Base-by-base conservation (phyloP, 2,113 vertebrate genomes). In the Chauna torquata region DNA sequence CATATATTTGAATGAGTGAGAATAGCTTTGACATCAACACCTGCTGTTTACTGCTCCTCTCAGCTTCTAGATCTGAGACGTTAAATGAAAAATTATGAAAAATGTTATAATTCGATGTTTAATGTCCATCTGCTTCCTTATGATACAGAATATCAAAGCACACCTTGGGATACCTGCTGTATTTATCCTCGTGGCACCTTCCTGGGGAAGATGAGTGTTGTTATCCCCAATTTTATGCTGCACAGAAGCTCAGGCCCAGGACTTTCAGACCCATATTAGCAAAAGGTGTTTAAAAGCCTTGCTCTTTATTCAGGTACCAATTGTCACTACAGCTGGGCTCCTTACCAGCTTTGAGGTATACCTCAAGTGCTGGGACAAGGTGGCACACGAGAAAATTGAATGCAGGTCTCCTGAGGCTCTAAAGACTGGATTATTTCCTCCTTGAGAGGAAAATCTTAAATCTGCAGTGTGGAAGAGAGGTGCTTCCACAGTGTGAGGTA, bases 121-220 rank as follows among this genome's bases (percentile, higher is more conserved):
- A 66, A n/a, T 13, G 69, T 74, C 11, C 9, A 12, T 70, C 44
- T 76, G 36, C 18, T 81, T 69, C 45, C 54, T 55, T 74, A n/a
- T 0, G 4, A 59, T 19, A 57, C 12, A 92, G 49, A 86, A 57
- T 30, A 83, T 0, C 45, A 61, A 86, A 74, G 54, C 36, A 69
- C 6, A 77, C 11, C 45, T 58, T 72, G 71, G 28, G 11, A 0
- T 0, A 57, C 16, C 34, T 57, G 19, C 22, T n/a, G 24, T 54
- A 32, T 78, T 90, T 65, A 91, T 23, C 16, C 18, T 82, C 50
- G 83, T 9, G 72, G n/a, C 52, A 52, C 28, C 30, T 50, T 90
- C 36, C 62, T 44, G n/a, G 45, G 20, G 49, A 83, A 90, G 27
- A 30, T 0, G 4, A 36, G 7, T 57, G 30, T 11, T 30, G 6